Conservation (phyloP, 2,888 invertebrate species). For the Agonum fuliginosum region DNA sequence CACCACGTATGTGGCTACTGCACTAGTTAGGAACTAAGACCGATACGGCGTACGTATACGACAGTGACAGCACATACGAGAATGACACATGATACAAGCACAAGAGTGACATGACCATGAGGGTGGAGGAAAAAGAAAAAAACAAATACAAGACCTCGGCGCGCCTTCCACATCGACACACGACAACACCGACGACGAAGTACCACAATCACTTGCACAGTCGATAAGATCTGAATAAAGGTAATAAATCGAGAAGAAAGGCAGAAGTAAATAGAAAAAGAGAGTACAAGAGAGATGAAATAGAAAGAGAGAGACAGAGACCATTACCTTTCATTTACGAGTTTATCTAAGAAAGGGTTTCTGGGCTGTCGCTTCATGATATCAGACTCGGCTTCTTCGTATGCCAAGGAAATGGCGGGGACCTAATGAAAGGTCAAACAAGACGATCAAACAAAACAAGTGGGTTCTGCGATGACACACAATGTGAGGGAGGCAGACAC, state of each 20-base stretch:
- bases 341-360: slow-evolving; percentile 97
- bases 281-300: slow-evolving; percentile 23
- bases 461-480: slow-evolving; percentile 42
- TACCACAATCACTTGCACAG: slow-evolving; percentile 6
- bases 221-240: slow-evolving; percentile 17
- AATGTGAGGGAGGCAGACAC: slow-evolving; percentile 40
- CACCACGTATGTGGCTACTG: neutral
- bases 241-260: slow-evolving; percentile 15
- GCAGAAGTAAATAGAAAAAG: slow-evolving; percentile 27
- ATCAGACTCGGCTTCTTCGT: slow-evolving; percentile 98
- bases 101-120: slow-evolving; percentile 20
- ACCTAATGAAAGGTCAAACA: slow-evolving; percentile 78
- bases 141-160: slow-evolving; percentile 36
- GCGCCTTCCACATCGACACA: slow-evolving; percentile 18
- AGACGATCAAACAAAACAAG: slow-evolving; percentile 51
- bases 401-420: slow-evolving; percentile 98
- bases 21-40: neutral
- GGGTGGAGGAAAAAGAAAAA: slow-evolving; percentile 10
- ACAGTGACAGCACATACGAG: slow-evolving; percentile 2
- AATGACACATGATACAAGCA: slow-evolving; percentile 39
- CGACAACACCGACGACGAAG: slow-evolving; percentile 36
- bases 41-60: neutral
- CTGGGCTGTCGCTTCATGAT: slow-evolving; percentile 99
- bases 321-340: slow-evolving; percentile 96
- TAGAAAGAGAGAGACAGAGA: slow-evolving; percentile 37